These are phyloP conservation scores for Cheilinus undulatus DNA, from an alignment of 2,113 vertebrate species.

Conservation along the genomic window DNA sequence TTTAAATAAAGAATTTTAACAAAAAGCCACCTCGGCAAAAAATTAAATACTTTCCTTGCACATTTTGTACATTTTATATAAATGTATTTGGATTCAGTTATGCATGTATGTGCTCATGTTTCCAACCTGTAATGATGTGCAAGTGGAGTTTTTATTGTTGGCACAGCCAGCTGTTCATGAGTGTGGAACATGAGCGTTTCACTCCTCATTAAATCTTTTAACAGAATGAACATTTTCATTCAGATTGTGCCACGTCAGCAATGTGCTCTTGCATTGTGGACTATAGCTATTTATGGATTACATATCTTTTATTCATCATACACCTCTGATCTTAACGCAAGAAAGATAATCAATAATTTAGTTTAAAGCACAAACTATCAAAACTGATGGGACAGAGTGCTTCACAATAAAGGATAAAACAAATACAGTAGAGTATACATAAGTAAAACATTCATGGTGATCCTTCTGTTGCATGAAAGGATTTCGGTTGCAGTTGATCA, in stretches of 20 bases:
- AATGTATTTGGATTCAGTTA: no score
- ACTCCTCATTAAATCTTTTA: not conserved
- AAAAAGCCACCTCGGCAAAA: no score
- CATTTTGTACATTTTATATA: no score
- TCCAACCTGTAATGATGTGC: not conserved
- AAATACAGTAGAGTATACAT: not conserved
- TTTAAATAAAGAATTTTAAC: no score
- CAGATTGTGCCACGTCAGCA: not conserved
- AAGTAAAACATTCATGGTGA: not conserved
- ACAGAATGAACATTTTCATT: not conserved
- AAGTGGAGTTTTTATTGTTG: not conserved
- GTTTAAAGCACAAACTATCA: not conserved
- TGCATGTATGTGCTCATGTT: no score
- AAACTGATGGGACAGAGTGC: not conserved
- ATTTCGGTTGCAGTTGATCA: no score
- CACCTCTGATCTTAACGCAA: not conserved
- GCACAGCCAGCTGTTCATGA: not conserved
- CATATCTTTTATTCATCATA: conserved; percentile 24
- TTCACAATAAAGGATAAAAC: not conserved
- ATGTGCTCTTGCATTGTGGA: not conserved
- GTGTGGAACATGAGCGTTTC: not conserved
- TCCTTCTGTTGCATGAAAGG: no score
- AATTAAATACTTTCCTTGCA: no score
- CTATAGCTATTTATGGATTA: not conserved
- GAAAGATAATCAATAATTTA: conserved; percentile 7